Evolutionary conservation across 1,140 invertebrate genomes (phyloP), one percentile per base, ranked within the genome.

Genomic region (Theocolax elegans): DNA sequence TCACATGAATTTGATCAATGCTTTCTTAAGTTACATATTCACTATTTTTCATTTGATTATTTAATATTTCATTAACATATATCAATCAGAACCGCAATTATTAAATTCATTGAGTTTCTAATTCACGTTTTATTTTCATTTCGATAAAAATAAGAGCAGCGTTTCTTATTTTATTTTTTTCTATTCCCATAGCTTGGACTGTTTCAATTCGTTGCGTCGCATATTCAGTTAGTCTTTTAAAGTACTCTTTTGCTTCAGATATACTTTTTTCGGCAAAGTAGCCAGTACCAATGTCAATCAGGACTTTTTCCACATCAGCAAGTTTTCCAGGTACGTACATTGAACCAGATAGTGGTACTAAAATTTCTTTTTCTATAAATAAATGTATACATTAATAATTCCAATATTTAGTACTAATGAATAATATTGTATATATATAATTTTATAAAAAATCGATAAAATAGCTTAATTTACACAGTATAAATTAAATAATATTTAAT

Each of bases 201-300:
- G 96, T 96, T 82, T 97, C 95, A 87, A 98, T 97, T 87, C 97
- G 94, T 81, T 96, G 93, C 1, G 93, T 94, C 0, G 98, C 90
- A 89, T 94, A 98, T 71, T 92, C 90, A 0, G 95, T 91, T 89
- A 95, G 96, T 67, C 95, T 89, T 84, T 94, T 93, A 80, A 98
- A 98, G 79, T 97, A 98, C 78, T 97, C 92, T 81, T 95, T 94
- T 0, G 94, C 94, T 72, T 91, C 90, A 27, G 89, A 88, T 68
- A 95, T 87, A 79, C 91, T 90, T 91, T 96, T 95, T 83, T 97
- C 92, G n/a, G 94, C 92, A 87, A 93, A 98, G 83, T 98, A 98
- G 74, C 96, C 95, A 67, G 96, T 97, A 51, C 97, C 97, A 82
- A 98, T 92, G 83, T 98, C 96, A 67, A 98, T 92, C 12, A 97